Evolutionary conservation across 2,888 invertebrate species (phyloP).

Genomic region (Alloscopus bannaensis): DNA sequence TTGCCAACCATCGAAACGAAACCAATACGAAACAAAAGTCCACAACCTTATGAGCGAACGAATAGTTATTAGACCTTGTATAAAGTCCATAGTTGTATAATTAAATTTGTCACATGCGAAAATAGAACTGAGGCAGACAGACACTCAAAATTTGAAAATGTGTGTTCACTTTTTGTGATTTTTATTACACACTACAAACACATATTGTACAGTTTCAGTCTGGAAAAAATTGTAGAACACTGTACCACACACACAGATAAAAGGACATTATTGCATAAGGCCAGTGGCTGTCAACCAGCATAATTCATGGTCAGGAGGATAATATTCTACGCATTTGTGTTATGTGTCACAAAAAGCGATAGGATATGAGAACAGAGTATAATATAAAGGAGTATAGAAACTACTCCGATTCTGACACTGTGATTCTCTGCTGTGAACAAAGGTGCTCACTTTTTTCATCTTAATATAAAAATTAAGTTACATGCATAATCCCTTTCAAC

Average conservation of each 20-base stretch:
- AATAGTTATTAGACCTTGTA: no score
- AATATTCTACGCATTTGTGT: background rate
- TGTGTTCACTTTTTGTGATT: no score
- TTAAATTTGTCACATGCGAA: no score
- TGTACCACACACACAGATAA: slow-evolving; percentile 6
- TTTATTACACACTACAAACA: no score
- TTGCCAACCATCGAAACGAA: no score
- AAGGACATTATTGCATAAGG: background rate
- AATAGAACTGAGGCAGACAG: no score
- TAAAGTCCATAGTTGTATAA: no score
- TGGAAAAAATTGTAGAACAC: background rate
- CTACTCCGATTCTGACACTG: background rate
- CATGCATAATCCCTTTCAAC: no score
- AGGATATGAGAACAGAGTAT: background rate
- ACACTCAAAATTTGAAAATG: no score
- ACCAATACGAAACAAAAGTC: no score
- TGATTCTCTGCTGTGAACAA: slow-evolving; percentile 12
- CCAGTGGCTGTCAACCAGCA: slow-evolving; percentile 10
- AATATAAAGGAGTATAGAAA: background rate
- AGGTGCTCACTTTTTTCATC: slow-evolving; percentile 8
- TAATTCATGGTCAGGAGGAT: background rate
- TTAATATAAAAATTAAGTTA: background rate
- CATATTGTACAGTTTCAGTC: no score
- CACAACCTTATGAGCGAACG: no score
- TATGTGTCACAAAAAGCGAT: background rate